Evolutionary conservation across 2,113 vertebrate genomes (phyloP).

Genomic region (Prionailurus viverrinus): DNA sequence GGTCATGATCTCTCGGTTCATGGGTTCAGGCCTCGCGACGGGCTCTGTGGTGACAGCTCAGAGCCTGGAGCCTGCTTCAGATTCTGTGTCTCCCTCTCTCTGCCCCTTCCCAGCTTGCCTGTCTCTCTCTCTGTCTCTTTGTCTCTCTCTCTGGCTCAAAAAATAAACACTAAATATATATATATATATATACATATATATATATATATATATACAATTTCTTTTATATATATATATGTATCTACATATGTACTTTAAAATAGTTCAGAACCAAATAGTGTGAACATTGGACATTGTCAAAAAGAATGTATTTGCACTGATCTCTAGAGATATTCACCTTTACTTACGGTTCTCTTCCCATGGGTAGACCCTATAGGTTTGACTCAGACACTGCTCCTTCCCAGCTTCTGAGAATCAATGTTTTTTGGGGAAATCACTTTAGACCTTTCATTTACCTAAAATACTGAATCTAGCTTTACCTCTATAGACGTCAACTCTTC

Average conservation of each 20-base stretch:
- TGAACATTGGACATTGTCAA: neutral
- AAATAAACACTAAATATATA: neutral
- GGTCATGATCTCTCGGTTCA: no score
- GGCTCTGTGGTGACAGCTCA: no score
- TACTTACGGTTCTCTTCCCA: neutral
- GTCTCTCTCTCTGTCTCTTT: no score
- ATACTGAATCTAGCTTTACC: neutral
- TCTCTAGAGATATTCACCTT: neutral
- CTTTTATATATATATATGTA: neutral
- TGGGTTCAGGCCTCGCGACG: no score
- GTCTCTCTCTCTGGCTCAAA: no score
- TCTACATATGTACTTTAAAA: neutral
- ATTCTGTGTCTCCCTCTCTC: no score
- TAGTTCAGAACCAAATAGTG: neutral
- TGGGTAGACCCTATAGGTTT: neutral
- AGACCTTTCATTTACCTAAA: neutral
- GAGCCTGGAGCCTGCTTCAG: no score
- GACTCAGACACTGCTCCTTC: neutral
- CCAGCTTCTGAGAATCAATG: neutral
- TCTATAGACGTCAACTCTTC: neutral
- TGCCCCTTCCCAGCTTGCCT: no score
- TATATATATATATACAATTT: neutral
- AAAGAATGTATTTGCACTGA: neutral
- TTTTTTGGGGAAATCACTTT: neutral
- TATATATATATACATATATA: no score